phyloP scores from a whole-genome alignment of 2,888 invertebrate genomes.

The Octodonta nipae region DNA sequence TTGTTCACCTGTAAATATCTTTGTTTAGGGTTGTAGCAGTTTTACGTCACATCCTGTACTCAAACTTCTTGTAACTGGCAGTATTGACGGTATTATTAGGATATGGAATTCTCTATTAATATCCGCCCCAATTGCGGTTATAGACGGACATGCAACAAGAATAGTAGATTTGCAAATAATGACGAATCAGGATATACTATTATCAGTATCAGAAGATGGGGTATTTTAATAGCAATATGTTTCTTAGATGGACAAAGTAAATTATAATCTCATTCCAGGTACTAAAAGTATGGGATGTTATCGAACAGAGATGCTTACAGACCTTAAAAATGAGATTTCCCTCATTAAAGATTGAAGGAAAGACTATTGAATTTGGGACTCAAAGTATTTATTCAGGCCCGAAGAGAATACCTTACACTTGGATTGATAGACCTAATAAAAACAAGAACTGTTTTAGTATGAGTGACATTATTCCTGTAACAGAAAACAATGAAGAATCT shows the following conservation, averaged over 20 bases:
- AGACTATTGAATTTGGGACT: constrained; percentile 44
- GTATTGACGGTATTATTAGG: constrained; percentile 41
- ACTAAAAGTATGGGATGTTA: constrained; percentile 47
- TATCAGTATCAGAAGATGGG: constrained; percentile 44
- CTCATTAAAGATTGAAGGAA: constrained; percentile 42
- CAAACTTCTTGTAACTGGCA: constrained; percentile 43
- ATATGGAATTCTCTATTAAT: constrained; percentile 43
- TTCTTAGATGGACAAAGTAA: no score
- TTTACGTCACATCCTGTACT: constrained; percentile 40
- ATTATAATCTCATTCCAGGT: constrained; percentile 33
- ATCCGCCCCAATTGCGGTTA: constrained; percentile 29
- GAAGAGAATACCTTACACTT: no score
- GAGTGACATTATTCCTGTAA: constrained; percentile 14
- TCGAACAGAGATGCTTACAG: constrained; percentile 44
- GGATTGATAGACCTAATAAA: constrained; percentile 4
- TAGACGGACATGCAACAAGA: constrained; percentile 31
- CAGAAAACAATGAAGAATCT: neutral
- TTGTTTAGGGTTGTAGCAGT: constrained; percentile 46
- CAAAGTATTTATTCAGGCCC: constrained; percentile 45
- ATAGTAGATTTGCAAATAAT: constrained; percentile 43
- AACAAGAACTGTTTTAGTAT: constrained; percentile 9
- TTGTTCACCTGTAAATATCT: constrained; percentile 6
- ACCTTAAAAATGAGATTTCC: constrained; percentile 44
- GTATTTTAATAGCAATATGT: no score
- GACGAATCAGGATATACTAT: constrained; percentile 36